These are phyloP conservation scores for Agapornis roseicollis DNA, from an alignment of 2,113 vertebrate genomes.

Conservation along the genomic window DNA sequence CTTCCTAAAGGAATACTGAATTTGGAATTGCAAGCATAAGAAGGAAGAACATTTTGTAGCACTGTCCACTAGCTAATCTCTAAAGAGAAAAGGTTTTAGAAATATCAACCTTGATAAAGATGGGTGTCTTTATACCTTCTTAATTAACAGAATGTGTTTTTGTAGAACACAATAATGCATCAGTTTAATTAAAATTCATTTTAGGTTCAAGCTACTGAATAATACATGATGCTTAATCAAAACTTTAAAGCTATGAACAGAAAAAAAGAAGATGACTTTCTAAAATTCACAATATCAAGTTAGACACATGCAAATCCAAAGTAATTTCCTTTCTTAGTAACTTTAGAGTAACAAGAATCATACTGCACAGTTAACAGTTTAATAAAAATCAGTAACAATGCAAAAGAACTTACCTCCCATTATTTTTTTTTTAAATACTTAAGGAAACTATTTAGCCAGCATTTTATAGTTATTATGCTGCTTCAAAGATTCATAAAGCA, in stretches of 20 bases:
- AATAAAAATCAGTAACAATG: neutral
- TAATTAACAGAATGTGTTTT: neutral
- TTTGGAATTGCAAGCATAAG: neutral
- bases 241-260: neutral
- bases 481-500: neutral
- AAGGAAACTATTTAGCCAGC: neutral
- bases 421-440: neutral
- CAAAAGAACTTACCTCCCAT: neutral
- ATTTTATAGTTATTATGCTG: neutral
- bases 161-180: neutral
- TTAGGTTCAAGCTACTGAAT: neutral
- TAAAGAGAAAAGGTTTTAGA: neutral
- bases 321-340: neutral
- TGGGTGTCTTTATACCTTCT: neutral
- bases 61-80: neutral
- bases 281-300: neutral
- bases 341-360: neutral
- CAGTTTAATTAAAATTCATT: neutral
- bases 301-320: neutral
- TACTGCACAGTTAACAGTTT: neutral
- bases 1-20: neutral
- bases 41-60: neutral
- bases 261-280: neutral
- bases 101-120: neutral
- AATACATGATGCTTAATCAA: neutral